A percentile compares a stretch with the other conserved stretches of the same genome.
Conservation (phyloP, 2,113 vertebrate genomes). For the Psilopogon haemacephalus region DNA sequence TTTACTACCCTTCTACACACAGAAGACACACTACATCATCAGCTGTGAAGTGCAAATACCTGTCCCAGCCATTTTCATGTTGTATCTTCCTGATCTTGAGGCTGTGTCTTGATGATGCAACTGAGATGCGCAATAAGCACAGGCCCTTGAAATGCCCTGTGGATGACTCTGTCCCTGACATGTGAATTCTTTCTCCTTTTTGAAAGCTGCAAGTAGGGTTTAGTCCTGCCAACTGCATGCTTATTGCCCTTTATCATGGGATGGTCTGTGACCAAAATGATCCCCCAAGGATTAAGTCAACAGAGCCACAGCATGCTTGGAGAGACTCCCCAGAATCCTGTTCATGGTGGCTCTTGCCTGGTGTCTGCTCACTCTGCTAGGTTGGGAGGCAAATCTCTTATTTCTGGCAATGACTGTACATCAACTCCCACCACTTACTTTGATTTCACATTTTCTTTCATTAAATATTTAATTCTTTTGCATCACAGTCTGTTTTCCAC, state of each 20-base stretch:
- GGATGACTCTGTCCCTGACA: neutral
- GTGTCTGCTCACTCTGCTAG: neutral
- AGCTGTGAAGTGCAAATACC: neutral
- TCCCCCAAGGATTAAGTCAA: neutral
- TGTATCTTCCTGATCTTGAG: neutral
- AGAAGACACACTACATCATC: neutral
- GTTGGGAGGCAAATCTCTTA: neutral
- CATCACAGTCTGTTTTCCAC: neutral
- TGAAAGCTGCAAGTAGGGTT: neutral
- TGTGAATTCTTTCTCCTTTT: neutral
- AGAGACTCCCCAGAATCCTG: neutral
- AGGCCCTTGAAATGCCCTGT: neutral
- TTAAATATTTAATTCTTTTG: constrained; percentile 27
- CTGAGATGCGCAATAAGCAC: neutral
- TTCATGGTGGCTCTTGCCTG: neutral
- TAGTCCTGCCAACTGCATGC: neutral
- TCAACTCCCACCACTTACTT: neutral
- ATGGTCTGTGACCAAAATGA: neutral
- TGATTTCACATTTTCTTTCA: constrained; percentile 10
- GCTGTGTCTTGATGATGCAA: accelerated
- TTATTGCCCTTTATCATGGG: neutral
- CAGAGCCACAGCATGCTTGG: neutral
- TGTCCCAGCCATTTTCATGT: neutral
- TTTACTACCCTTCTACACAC: neutral
- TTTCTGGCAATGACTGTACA: neutral